These are phyloP conservation scores for Sinocyclocheilus anophthalmus DNA, from an alignment of 2,113 vertebrate genomes.

Conservation along the genomic window DNA sequence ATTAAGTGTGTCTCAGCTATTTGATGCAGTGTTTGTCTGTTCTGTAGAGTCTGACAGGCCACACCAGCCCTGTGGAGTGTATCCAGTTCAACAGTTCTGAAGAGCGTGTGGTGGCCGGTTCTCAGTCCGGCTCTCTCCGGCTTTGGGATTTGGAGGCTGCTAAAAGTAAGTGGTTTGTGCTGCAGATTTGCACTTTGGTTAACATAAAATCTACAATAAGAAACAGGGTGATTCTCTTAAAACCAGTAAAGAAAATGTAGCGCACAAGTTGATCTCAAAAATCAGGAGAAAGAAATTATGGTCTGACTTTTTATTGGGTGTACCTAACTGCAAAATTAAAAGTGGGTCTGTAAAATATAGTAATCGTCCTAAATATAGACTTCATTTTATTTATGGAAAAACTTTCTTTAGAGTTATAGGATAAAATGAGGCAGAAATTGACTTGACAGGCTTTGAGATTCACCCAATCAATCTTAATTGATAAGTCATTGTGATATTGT, in stretches of 20 bases:
- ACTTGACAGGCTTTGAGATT: not conserved
- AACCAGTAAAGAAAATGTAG: not conserved
- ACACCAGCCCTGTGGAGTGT: conserved; percentile 88
- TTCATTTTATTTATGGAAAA: too few species aligned
- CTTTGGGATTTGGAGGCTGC: conserved; percentile 98
- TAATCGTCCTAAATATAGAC: not conserved
- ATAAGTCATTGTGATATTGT: not conserved
- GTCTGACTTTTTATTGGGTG: not conserved
- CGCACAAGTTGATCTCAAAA: not conserved
- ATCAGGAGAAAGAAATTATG: not conserved
- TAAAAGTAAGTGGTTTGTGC: conserved; percentile 82
- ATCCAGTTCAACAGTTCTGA: conserved; percentile 88
- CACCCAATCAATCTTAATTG: not conserved
- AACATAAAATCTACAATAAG: not conserved
- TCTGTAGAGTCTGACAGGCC: conserved; percentile 89
- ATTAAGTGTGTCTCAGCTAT: not conserved
- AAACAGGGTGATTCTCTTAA: not conserved
- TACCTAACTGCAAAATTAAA: not conserved
- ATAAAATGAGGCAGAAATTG: not conserved
- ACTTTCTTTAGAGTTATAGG: not conserved
- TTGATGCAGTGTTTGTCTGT: conserved; percentile 12
- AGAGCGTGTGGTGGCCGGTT: conserved; percentile 92
- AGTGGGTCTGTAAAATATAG: not conserved
- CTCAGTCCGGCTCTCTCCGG: conserved; percentile 91
- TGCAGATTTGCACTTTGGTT: not conserved